These are phyloP conservation scores for Enoplosus armatus DNA, from an alignment of 2,797 vertebrate genomes.

Conservation along the genomic window DNA sequence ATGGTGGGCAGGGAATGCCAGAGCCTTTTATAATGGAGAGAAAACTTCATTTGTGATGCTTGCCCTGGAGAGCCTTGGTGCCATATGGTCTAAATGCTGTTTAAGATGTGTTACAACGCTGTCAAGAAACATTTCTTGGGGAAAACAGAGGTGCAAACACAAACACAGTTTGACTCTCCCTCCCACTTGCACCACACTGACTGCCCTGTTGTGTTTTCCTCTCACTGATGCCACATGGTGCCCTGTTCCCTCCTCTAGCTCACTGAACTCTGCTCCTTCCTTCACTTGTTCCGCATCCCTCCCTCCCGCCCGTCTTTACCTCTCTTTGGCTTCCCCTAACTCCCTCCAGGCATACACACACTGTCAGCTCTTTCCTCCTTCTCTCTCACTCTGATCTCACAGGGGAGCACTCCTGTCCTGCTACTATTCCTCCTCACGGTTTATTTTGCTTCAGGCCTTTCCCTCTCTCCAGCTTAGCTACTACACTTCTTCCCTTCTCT, in stretches of 20 bases:
- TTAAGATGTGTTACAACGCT: conserved; percentile 46
- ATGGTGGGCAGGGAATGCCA: background rate
- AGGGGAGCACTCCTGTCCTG: conserved; percentile 71
- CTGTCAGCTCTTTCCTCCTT: conserved; percentile 53
- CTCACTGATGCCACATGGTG: conserved; percentile 9
- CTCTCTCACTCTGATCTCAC: conserved; percentile 71
- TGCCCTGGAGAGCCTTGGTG: conserved; percentile 21
- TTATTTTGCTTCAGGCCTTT: conserved; percentile 64
- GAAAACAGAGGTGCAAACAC: conserved; percentile 42
- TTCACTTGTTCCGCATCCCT: conserved; percentile 42
- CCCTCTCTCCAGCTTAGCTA: conserved; percentile 35
- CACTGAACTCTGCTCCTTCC: conserved; percentile 43
- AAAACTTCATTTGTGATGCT: background rate
- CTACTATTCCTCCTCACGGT: conserved; percentile 54
- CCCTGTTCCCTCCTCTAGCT: conserved; percentile 21
- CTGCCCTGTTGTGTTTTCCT: conserved; percentile 33
- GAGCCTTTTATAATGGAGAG: background rate
- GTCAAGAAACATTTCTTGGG: conserved; percentile 41
- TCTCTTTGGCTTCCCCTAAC: conserved; percentile 57
- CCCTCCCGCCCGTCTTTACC: conserved; percentile 47
- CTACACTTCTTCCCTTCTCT: conserved; percentile 14
- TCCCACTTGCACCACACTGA: conserved; percentile 8
- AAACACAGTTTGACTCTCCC: conserved; percentile 23
- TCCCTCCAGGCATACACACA: conserved; percentile 67
- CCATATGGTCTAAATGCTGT: conserved; percentile 49